These are phyloP conservation scores for Gulo gulo DNA, from an alignment of 2,113 vertebrate species.

Conservation along the genomic window DNA sequence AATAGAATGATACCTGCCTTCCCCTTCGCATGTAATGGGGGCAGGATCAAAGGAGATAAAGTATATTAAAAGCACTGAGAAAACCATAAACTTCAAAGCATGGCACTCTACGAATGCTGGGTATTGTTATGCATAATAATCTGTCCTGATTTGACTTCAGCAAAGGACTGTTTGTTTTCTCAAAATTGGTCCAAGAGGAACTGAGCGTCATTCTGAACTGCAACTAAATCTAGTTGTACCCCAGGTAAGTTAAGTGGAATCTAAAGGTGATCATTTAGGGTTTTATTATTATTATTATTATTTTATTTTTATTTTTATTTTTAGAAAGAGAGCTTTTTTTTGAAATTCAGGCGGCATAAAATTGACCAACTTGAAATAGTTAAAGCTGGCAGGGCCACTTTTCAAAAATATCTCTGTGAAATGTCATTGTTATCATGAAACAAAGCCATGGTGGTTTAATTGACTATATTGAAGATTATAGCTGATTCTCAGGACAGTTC, in stretches of 20 bases:
- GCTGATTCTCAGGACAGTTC: not conserved
- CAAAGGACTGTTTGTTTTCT: slow-evolving; percentile 2
- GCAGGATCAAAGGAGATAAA: slow-evolving; percentile 35
- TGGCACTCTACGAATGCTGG: not conserved
- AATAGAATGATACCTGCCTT: not conserved
- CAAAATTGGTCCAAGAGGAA: not conserved
- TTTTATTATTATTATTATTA: not conserved
- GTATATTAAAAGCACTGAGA: not conserved
- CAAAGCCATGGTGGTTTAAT: not conserved
- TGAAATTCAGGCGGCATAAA: not conserved
- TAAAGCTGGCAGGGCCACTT: not conserved
- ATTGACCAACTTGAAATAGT: slow-evolving; percentile 1
- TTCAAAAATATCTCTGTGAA: not conserved
- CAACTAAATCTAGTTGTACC: not conserved
- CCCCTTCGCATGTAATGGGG: not conserved
- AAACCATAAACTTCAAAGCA: slow-evolving; percentile 26
- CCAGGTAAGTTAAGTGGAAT: not conserved
- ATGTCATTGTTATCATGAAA: not conserved
- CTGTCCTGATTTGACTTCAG: slow-evolving; percentile 11
- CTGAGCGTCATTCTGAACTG: not conserved
- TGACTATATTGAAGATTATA: not conserved
- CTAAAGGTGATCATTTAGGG: not conserved
- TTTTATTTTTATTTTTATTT: too few species aligned
- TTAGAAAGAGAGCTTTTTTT: not conserved
- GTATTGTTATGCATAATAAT: not conserved